phyloP scores from a whole-genome alignment of 1,140 invertebrate genomes.

The Hypothenemus hampei region DNA sequence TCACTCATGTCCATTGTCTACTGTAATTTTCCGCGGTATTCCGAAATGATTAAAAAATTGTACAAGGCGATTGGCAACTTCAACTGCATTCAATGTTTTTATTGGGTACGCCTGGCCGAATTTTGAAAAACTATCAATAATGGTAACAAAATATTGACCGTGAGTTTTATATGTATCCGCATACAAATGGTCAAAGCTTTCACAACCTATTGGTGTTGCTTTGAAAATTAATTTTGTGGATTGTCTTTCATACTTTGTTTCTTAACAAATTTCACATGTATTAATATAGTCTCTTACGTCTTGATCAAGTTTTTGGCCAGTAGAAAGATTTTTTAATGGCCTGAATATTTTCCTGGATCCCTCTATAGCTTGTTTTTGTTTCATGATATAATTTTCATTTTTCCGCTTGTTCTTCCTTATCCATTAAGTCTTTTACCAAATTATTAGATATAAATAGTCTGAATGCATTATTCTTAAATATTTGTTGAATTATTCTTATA shows the following conservation, averaged over 20 bases:
- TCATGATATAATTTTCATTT: too few species aligned
- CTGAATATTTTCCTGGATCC: too few species aligned
- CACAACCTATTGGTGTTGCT: constrained; percentile 1
- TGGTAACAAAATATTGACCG: constrained; percentile 1
- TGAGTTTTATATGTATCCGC: neutral
- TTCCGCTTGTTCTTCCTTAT: too few species aligned
- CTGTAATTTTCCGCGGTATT: constrained; percentile 18
- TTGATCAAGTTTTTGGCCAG: too few species aligned
- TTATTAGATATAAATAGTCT: too few species aligned
- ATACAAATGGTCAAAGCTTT: constrained; percentile 6
- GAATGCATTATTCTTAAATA: too few species aligned
- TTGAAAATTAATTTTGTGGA: constrained; percentile 8
- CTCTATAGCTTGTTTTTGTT: too few species aligned
- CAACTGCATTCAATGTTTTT: constrained; percentile 11
- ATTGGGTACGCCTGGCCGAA: constrained; percentile 15
- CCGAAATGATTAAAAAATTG: constrained; percentile 8
- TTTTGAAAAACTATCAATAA: constrained; percentile 18
- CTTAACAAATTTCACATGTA: too few species aligned
- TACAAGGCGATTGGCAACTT: constrained; percentile 14
- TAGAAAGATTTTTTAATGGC: too few species aligned
- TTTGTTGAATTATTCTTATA: constrained; percentile 5
- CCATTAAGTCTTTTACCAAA: too few species aligned
- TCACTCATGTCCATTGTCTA: constrained; percentile 2
- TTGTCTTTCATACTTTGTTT: too few species aligned
- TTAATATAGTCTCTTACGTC: too few species aligned